These are phyloP conservation scores for Podotricha telesiphe DNA, from an alignment of 2,888 invertebrate species.

Conservation along the genomic window DNA sequence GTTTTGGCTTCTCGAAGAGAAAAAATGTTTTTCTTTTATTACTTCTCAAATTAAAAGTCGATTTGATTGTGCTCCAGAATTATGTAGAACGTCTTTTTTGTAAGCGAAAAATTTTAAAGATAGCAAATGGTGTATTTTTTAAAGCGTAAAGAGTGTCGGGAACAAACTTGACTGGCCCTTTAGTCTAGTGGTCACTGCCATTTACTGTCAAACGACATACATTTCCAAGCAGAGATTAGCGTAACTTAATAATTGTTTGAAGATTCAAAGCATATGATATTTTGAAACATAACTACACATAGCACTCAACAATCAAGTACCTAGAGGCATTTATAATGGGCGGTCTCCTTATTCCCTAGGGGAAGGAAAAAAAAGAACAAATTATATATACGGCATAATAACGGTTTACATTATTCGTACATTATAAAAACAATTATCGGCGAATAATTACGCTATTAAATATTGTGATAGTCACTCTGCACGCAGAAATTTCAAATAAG, in stretches of 20 bases:
- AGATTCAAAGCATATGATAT: too few relatives aligned
- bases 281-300: too few relatives aligned
- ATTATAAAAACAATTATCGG: constrained; percentile 1
- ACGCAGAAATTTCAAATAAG: constrained; percentile 61
- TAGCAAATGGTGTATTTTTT: not conserved
- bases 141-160: not conserved
- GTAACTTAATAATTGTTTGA: too few relatives aligned
- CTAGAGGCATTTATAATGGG: too few relatives aligned
- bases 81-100: constrained; percentile 3
- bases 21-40: constrained; percentile 32
- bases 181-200: not conserved
- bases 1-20: constrained; percentile 27
- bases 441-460: constrained; percentile 10
- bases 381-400: not conserved
- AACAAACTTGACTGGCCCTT: not conserved
- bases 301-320: too few relatives aligned
- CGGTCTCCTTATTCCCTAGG: too few relatives aligned
- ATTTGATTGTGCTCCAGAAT: constrained; percentile 23
- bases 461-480: constrained; percentile 31
- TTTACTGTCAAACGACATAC: not conserved
- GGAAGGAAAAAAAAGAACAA: not conserved
- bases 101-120: not conserved
- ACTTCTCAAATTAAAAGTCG: constrained; percentile 31
- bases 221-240: too few relatives aligned
- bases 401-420: not conserved